Base-by-base conservation (phyloP, 2,888 invertebrate species). In the Drosophila kuntzei region DNA sequence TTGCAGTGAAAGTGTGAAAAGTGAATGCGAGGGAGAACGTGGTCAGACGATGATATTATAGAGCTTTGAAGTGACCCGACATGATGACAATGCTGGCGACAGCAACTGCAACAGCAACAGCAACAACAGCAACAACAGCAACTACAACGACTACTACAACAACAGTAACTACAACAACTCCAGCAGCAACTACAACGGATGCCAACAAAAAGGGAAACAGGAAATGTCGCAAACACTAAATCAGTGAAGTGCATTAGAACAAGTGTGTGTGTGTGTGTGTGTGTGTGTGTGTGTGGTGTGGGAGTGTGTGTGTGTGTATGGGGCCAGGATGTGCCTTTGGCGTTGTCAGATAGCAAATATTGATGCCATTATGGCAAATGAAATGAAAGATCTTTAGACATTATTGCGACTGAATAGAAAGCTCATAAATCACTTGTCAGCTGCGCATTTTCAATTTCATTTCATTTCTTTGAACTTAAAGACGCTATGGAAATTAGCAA, bases 151-250 rank as follows among this genome's bases (percentile, higher is more conserved):
- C 9, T 9, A 2, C 29, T 2, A 34, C 14, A 36, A 22, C 22
- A 22, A 22, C 22, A 22, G 4, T 3, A 3, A 3, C 22, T 4
- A 22, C 22, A 22, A 4, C 22, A 22, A 22, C 22, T 22, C 6
- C 37, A 39, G 16, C n/a, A 46, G 16, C 46, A 41, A 14, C 53
- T 43, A 61, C 55, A 82, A 47, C 72, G 75, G 73, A 83, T 76
- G 59, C 64, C 67, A 72, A 67, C 75, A 69, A 83, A 82, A 80
- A 70, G 62, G 83, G 87, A 87, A 87, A 72, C 79, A 68, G 88
- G 87, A 86, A 86, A 87, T 86, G 85, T 83, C 57, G 73, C 81
- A 79, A 87, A 76, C 87, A 88, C 71, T 80, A 84, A 86, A 86
- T 86, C 84, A 83, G 76, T 87, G 75, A 83, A 88, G 84, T 86